Percentiles rank a stretch among this genome's conserved stretches.
Evolutionary conservation across 2,797 vertebrate species (phyloP).

Genomic region (Parotocinclus haroldoi): DNA sequence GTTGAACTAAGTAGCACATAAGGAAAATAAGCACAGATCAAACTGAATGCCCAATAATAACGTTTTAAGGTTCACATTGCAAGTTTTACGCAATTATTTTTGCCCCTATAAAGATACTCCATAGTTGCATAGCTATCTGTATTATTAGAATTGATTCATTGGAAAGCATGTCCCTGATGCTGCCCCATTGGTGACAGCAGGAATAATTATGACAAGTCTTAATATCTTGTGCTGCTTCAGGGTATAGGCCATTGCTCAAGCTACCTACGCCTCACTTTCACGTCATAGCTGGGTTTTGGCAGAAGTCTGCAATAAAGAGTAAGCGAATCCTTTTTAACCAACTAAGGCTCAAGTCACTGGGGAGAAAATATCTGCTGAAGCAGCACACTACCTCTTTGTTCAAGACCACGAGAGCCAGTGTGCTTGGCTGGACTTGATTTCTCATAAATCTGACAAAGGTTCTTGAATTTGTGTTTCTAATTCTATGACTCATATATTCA

Average conservation of each 20-base stretch:
- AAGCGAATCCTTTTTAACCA: not conserved
- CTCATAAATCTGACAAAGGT: not conserved
- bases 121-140: conserved; percentile 2
- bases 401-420: not conserved
- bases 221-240: conserved; percentile 4
- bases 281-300: conserved; percentile 17
- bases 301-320: conserved; percentile 5
- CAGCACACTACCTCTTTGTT: conserved; percentile 21
- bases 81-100: too few species aligned
- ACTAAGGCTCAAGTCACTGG: not conserved
- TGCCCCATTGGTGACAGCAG: conserved; percentile 15
- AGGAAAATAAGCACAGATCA: too few species aligned
- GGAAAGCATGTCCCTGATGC: conserved; percentile 14
- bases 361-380: conserved; percentile 18
- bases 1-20: too few species aligned
- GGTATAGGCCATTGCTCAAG: conserved; percentile 19
- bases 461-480: not conserved
- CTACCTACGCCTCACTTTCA: conserved; percentile 12
- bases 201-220: conserved; percentile 12
- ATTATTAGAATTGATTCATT: conserved; percentile 1
- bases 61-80: too few species aligned
- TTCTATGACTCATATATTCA: not conserved
- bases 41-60: too few species aligned
- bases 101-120: too few species aligned
- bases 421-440: not conserved